Base-by-base conservation (phyloP, 2,888 invertebrate species). In the Orthosia gracilis region DNA sequence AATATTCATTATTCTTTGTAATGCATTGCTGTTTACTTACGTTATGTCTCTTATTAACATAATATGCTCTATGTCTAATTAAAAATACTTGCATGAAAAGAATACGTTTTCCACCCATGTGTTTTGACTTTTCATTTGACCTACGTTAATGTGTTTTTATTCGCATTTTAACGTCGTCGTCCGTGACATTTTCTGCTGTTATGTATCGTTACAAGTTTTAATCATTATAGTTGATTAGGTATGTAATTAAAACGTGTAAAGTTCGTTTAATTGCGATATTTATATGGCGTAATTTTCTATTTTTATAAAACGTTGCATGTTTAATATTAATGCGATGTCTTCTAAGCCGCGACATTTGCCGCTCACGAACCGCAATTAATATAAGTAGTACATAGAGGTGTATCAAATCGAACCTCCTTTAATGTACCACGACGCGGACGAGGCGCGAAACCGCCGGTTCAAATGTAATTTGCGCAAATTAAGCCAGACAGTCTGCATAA, bases 381-480 rank as follows among this genome's bases (percentile, higher is more conserved):
- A 21, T 58, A 66, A 64, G 15, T 47, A 57, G 18, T 59, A 55
- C 62, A 69, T 64, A 63, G 69, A 76, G 73, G 77, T 83, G 76
- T 78, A 86, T 76, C 79, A 67, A 84, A 81, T 83, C 77, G 79
- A 78, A 76, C 62, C 67, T 78, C 78, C 71, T 76, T 74, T 80
- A 80, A 83, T 83, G 63, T 79, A 15, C 71, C 73, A 75, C 76
- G 69, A 73, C 59, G 69, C 76, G 73, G 68, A 62, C 65, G 71
- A 81, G 65, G 76, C 82, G 86, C 85, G 85, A 87, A 85, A 86
- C 87, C 82, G 78, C 82, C 73, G 80, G 78, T 88, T 86, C 84
- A 87, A 84, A 88, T 82, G 87, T 89, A 91, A 91, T 91, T 91
- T 91, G 88, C 87, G 85, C 90, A 89, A 90, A 91, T 90, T 91